Conservation (phyloP, 2,113 vertebrate species). For the Dipodomys stephensi region DNA sequence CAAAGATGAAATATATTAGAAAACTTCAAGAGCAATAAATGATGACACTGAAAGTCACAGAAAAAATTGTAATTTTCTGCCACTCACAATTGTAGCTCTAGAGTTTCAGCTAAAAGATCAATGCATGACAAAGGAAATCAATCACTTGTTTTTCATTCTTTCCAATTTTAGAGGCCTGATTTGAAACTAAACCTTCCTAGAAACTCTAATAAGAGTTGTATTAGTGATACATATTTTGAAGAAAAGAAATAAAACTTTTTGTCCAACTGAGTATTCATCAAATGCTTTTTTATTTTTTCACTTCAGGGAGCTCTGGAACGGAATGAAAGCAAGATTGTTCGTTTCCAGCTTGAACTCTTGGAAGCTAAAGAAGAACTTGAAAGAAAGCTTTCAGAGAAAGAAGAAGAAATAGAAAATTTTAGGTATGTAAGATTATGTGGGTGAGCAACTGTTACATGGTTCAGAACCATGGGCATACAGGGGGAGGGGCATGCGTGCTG, state of each 20-base stretch:
- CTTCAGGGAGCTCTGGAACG: conserved; percentile 92
- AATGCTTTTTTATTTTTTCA: conserved; percentile 64
- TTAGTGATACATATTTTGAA: conserved; percentile 12
- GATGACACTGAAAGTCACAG: conserved; percentile 39
- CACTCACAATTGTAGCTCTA: conserved; percentile 9
- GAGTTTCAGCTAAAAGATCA: neutral
- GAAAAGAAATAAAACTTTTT: neutral
- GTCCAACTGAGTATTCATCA: conserved; percentile 1
- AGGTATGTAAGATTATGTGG: conserved; percentile 85
- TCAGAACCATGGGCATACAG: neutral
- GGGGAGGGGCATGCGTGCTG: too few species aligned
- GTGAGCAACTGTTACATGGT: neutral
- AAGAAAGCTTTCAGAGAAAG: conserved; percentile 91
- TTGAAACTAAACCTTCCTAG: conserved; percentile 17
- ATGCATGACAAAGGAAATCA: conserved; percentile 25
- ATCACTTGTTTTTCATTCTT: conserved; percentile 12
- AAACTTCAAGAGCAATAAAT: neutral
- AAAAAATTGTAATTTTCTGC: neutral
- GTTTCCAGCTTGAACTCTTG: conserved; percentile 90
- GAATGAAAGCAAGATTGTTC: conserved; percentile 92
- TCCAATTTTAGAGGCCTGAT: neutral
- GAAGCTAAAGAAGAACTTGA: conserved; percentile 90
- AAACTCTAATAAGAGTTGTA: neutral
- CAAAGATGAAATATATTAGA: conserved; percentile 25
- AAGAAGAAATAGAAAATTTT: conserved; percentile 93